A percentile compares a stretch with the other conserved stretches of the same genome.
Conservation (phyloP, 2,797 vertebrate genomes). For the Enoplosus armatus region DNA sequence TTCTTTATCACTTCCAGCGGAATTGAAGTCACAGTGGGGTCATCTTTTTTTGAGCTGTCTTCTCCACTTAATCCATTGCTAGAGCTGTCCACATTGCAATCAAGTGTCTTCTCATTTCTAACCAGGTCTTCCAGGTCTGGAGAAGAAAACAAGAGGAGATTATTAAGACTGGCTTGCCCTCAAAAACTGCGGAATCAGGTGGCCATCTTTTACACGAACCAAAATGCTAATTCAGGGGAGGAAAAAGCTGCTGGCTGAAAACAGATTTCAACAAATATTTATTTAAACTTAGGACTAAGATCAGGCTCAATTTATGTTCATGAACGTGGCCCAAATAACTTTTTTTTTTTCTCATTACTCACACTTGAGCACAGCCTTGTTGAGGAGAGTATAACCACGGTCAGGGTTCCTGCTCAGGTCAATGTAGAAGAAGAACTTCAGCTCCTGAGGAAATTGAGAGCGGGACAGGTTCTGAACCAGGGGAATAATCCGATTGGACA, state of each 20-base stretch:
- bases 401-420: slow-evolving; percentile 76
- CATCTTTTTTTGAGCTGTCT: slow-evolving; percentile 3
- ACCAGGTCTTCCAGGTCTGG: slow-evolving; percentile 71
- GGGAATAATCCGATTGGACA: slow-evolving; percentile 88
- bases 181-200: neutral
- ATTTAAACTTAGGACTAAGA: neutral
- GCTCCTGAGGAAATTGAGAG: slow-evolving; percentile 86
- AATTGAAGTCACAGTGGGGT: neutral
- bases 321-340: neutral
- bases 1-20: neutral
- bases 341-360: slow-evolving; percentile 73
- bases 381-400: slow-evolving; percentile 82
- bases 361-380: slow-evolving; percentile 84
- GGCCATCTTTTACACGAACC: neutral
- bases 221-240: neutral
- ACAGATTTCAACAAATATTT: neutral
- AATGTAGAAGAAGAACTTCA: slow-evolving; percentile 87
- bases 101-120: slow-evolving; percentile 39
- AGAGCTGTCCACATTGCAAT: slow-evolving; percentile 13
- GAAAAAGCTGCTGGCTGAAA: neutral
- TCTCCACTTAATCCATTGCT: neutral
- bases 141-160: slow-evolving; percentile 36
- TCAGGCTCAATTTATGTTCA: neutral
- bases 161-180: neutral
- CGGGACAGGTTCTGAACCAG: slow-evolving; percentile 82